Conservation (phyloP, 1,140 invertebrate species). For the Musca domestica region DNA sequence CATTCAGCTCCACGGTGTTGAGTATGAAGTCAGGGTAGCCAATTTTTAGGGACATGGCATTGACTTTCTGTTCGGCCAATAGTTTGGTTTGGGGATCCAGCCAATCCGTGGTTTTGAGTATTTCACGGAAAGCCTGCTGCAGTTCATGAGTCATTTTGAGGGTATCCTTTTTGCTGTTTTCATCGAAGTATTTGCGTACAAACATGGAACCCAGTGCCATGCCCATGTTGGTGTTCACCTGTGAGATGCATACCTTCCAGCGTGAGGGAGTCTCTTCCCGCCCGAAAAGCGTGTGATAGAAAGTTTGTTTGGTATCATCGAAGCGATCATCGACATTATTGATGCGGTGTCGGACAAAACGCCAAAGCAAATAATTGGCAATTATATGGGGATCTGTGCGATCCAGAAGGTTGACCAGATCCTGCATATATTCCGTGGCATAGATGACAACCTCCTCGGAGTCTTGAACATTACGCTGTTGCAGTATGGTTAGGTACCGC, state of each 20-base stretch:
- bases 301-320: slow-evolving; percentile 66
- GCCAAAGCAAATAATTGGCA: slow-evolving; percentile 77
- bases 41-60: slow-evolving; percentile 82
- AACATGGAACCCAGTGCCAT: slow-evolving; percentile 96
- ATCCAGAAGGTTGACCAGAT: slow-evolving; percentile 54
- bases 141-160: slow-evolving; percentile 88
- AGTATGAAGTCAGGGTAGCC: slow-evolving; percentile 89
- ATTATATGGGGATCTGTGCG: slow-evolving; percentile 56
- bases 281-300: slow-evolving; percentile 68
- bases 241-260: slow-evolving; percentile 88
- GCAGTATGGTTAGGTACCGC: slow-evolving; percentile 68
- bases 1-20: slow-evolving; percentile 67
- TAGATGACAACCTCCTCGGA: slow-evolving; percentile 53
- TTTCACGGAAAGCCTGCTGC: slow-evolving; percentile 79
- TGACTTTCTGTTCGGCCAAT: slow-evolving; percentile 78
- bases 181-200: slow-evolving; percentile 82
- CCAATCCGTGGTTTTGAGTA: slow-evolving; percentile 82
- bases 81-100: slow-evolving; percentile 78
- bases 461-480: slow-evolving; percentile 69
- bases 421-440: slow-evolving; percentile 55
- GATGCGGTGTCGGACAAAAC: slow-evolving; percentile 81
- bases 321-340: slow-evolving; percentile 83
- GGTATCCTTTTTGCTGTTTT: slow-evolving; percentile 77
- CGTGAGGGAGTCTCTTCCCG: slow-evolving; percentile 81
- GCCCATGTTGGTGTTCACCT: slow-evolving; percentile 86